A percentile compares a stretch with the other conserved stretches of the same genome.
These are phyloP conservation scores for Germaria angustata DNA, from an alignment of 2,888 invertebrate species.

Conservation along the genomic window DNA sequence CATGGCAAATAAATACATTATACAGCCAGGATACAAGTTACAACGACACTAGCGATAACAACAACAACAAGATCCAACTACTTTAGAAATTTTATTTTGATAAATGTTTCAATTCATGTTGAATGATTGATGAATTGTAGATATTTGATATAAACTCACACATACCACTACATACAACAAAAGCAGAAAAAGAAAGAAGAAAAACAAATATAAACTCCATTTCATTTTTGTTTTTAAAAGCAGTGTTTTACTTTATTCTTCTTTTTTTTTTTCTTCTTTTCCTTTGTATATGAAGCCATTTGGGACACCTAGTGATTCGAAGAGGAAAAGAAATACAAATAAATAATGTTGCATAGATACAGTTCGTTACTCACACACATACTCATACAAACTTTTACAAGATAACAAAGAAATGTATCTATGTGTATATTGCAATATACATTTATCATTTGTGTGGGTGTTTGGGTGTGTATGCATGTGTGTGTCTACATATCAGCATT, in stretches of 20 bases:
- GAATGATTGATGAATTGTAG: slow-evolving; percentile 64
- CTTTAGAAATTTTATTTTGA: slow-evolving; percentile 55
- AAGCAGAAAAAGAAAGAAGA: neutral
- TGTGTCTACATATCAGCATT: neutral
- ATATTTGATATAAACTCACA: slow-evolving; percentile 27
- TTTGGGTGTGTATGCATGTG: neutral
- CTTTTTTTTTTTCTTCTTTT: slow-evolving; percentile 1
- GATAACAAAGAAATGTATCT: slow-evolving; percentile 37
- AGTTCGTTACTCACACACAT: neutral
- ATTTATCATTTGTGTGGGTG: neutral
- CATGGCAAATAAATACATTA: slow-evolving; percentile 36
- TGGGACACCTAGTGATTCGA: slow-evolving; percentile 8
- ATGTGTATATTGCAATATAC: neutral
- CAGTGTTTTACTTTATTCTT: neutral
- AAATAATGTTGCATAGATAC: neutral
- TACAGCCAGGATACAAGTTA: neutral
- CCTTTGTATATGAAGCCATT: slow-evolving; percentile 15
- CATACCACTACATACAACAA: neutral
- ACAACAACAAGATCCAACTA: slow-evolving; percentile 17
- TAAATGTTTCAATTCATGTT: slow-evolving; percentile 63
- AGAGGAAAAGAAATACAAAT: neutral
- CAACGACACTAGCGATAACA: slow-evolving; percentile 7
- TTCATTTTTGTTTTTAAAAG: slow-evolving; percentile 22
- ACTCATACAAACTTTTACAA: neutral
- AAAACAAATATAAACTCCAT: slow-evolving; percentile 20